Percentiles rank a stretch among this genome's conserved stretches.
Conservation (phyloP, 2,797 vertebrate genomes). For the Arvicola amphibius region DNA sequence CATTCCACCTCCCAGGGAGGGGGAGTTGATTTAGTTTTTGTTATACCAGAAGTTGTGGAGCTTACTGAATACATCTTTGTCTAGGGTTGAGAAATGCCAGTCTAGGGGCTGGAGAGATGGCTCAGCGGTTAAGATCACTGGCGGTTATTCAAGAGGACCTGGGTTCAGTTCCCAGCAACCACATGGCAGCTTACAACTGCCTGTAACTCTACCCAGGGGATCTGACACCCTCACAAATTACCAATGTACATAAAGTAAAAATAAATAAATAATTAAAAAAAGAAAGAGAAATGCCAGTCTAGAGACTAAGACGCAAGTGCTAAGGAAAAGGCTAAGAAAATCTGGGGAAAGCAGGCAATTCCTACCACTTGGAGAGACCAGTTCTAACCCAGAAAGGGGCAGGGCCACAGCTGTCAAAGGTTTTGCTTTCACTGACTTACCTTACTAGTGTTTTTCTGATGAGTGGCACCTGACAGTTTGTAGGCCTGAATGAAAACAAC, state of each 20-base stretch:
- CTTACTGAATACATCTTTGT: not conserved
- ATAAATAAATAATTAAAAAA: too few species aligned
- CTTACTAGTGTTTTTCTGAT: conserved; percentile 29
- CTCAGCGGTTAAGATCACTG: too few species aligned
- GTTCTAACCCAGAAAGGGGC: not conserved
- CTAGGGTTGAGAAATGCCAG: conserved; percentile 25
- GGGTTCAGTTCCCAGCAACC: too few species aligned
- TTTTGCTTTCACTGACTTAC: conserved; percentile 13
- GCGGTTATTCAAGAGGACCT: too few species aligned
- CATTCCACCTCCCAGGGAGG: not conserved
- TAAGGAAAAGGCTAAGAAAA: conserved; percentile 36
- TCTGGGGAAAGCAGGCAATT: not conserved
- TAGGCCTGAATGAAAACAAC: conserved; percentile 1
- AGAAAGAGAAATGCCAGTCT: too few species aligned
- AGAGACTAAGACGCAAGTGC: not conserved
- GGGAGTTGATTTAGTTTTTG: not conserved
- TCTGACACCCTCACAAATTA: too few species aligned
- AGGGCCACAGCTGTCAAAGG: not conserved
- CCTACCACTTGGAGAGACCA: not conserved
- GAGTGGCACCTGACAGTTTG: not conserved
- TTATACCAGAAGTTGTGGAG: not conserved
- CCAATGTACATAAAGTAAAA: too few species aligned
- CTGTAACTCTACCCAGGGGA: too few species aligned
- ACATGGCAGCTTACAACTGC: too few species aligned
- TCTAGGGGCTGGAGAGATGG: too few species aligned